These are phyloP conservation scores for Eupleurogrammus muticus DNA, from an alignment of 2,797 vertebrate genomes.

Conservation along the genomic window DNA sequence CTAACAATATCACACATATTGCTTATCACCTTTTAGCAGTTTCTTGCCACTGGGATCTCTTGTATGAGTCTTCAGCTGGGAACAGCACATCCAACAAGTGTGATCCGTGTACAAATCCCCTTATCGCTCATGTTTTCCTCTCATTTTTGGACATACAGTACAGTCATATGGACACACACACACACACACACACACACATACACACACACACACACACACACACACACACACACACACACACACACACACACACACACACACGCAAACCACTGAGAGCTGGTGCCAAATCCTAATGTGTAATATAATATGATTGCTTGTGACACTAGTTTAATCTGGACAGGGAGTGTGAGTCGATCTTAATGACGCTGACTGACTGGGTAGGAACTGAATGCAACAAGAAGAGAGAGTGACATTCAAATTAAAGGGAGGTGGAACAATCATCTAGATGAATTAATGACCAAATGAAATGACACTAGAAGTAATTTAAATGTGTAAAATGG, in stretches of 20 bases:
- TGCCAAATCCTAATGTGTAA: slow-evolving; percentile 16
- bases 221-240: background rate
- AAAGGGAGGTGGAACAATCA: slow-evolving; percentile 10
- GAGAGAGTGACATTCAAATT: slow-evolving; percentile 25
- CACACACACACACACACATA: slow-evolving; percentile 15
- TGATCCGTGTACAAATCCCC: slow-evolving; percentile 21
- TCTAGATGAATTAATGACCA: slow-evolving; percentile 19
- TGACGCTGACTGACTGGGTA: slow-evolving; percentile 24
- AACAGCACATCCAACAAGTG: slow-evolving; percentile 18
- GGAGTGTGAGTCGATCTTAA: slow-evolving; percentile 45
- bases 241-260: slow-evolving; percentile 16
- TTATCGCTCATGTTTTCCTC: slow-evolving; percentile 21
- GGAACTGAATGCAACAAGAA: slow-evolving; percentile 15
- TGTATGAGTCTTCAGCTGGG: slow-evolving; percentile 27
- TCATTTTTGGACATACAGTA: slow-evolving; percentile 4
- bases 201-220: background rate
- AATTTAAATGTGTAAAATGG: slow-evolving; percentile 1
- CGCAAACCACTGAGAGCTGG: background rate
- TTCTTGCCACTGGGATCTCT: slow-evolving; percentile 30
- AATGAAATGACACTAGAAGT: slow-evolving; percentile 8
- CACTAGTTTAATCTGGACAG: slow-evolving; percentile 47
- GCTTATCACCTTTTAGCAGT: slow-evolving; percentile 24
- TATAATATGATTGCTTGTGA: slow-evolving; percentile 46
- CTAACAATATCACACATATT: slow-evolving; percentile 35
- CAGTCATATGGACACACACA: background rate